Percentiles rank a stretch among this genome's conserved stretches.
phyloP scores from a whole-genome alignment of 2,113 vertebrate species.

The Mormyrus lacerda region DNA sequence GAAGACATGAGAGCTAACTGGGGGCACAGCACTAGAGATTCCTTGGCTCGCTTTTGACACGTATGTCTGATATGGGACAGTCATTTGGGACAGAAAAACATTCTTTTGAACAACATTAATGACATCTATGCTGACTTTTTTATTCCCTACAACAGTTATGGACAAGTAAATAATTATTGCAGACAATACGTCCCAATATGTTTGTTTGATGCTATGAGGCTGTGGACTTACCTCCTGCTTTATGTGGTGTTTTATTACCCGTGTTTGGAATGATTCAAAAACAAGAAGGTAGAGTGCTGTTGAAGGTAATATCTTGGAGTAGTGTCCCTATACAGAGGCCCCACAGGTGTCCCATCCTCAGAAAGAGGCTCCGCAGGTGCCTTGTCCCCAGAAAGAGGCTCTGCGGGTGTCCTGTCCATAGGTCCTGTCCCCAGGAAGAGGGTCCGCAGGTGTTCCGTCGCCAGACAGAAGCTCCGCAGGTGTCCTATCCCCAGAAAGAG shows the following conservation, averaged over 20 bases:
- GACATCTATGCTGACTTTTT: neutral
- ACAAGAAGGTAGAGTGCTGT: neutral
- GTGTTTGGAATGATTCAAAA: neutral
- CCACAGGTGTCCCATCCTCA: neutral
- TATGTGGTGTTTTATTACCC: neutral
- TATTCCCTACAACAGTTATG: slow-evolving; percentile 5
- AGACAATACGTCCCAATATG: neutral
- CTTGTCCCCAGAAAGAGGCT: neutral
- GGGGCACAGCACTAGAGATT: neutral
- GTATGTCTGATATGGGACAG: neutral
- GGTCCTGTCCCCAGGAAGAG: neutral
- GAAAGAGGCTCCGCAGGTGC: neutral
- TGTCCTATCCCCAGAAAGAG: neutral
- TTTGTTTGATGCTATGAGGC: neutral
- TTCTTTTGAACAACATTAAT: neutral
- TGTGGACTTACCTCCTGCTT: neutral
- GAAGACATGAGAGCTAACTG: neutral
- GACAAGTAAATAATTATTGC: neutral
- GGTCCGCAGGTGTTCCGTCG: neutral
- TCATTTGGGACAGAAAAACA: neutral
- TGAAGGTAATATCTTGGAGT: neutral
- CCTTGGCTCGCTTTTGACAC: neutral
- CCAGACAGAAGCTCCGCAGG: neutral
- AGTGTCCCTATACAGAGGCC: neutral
- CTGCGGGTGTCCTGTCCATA: neutral